Base-by-base conservation (phyloP, 2,888 invertebrate species). In the Volucella zonaria region DNA sequence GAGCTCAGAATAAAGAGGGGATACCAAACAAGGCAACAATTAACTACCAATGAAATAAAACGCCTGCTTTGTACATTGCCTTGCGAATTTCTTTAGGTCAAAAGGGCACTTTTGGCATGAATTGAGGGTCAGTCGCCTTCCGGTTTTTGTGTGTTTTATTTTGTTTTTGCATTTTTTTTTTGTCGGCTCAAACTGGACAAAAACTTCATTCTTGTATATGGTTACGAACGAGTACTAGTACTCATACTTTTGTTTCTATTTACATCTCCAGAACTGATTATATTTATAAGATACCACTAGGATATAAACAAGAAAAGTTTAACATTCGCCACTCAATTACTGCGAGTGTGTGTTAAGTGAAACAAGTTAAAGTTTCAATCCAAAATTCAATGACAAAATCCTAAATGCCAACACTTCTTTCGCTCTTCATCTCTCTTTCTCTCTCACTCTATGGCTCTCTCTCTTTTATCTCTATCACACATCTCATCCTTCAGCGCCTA, bases 81-180 rank as follows among this genome's bases (percentile, higher is more conserved):
- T 78, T 45, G 62, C 45, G 38, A 68, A 68, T 75, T 68, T 75
- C 61, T 61, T 59, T 81, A 49, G 77, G 77, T 71, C 77, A 82
- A 82, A 77, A 52, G 70, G 71, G 71, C 64, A 66, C 77, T 52
- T 66, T 45, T 59, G 40, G 40, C 49, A 58, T 59, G 81, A 81
- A 64, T 64, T 64, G 70, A 66, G 81, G 77, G 77, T 82, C 81
- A 77, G 47, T 77, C 47, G 70, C 77, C 70, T 77, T 79, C 23
- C 11, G 31, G 31, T 31, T 31, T 31, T 31, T 31, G 31, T 31
- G 4, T 31, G 31, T 31, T 31, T 31, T 31, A 0, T 31, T 31
- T 31, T 54, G 1, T 54, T 1, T 23, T 8, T n/a, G 2, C 15
- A 18, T 12, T 52, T 52, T 14, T n/a, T 52, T 23, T 6, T 31